Percentiles rank a stretch among this genome's conserved stretches.
Evolutionary conservation across 2,888 invertebrate genomes (phyloP).

Genomic region (Conus canariensis): DNA sequence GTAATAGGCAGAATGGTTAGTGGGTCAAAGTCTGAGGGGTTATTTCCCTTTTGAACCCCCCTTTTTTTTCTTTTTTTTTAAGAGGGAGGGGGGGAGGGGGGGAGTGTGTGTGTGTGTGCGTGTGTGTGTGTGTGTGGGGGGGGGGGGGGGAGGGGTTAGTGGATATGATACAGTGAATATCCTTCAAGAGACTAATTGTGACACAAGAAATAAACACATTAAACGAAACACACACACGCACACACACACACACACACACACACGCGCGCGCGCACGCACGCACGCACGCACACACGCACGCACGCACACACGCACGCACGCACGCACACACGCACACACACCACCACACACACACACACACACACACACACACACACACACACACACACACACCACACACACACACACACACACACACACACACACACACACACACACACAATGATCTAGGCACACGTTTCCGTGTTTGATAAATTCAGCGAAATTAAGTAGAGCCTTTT

Average conservation of each 20-base stretch:
- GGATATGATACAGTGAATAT: no score
- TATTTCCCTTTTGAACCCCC: no score
- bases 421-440: not conserved
- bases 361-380: not conserved
- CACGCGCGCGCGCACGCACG: not conserved
- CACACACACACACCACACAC: not conserved
- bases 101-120: no score
- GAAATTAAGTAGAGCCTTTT: no score
- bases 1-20: not conserved
- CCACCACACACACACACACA: not conserved
- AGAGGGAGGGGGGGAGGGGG: no score
- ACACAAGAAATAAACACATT: not conserved
- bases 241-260: not conserved
- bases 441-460: no score
- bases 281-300: not conserved
- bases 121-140: no score
- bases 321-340: not conserved
- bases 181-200: not conserved
- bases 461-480: no score
- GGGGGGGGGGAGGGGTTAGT: no score
- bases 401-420: not conserved
- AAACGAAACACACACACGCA: no score
- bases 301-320: not conserved
- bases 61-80: not conserved
- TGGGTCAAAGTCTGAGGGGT: not conserved